Evolutionary conservation across 2,113 vertebrate genomes (phyloP).

Genomic region (Nerophis ophidion): DNA sequence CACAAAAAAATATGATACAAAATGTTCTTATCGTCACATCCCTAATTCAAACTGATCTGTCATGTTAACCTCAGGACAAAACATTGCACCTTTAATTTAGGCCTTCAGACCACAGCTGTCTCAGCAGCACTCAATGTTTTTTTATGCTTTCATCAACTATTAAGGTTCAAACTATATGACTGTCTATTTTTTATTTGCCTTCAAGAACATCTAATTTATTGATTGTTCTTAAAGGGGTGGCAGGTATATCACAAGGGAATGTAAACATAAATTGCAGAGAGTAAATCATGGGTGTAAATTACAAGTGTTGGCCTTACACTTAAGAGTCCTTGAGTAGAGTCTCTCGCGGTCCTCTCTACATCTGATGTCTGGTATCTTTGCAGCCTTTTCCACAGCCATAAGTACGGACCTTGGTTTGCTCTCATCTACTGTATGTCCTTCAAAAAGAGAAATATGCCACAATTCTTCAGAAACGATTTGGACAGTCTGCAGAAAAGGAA

Average conservation of each 20-base stretch:
- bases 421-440: neutral
- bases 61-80: too few relatives aligned
- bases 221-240: neutral
- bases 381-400: constrained; percentile 59
- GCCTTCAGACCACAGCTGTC: too few relatives aligned
- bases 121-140: too few relatives aligned
- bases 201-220: neutral
- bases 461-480: neutral
- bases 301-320: constrained; percentile 38
- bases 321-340: constrained; percentile 32
- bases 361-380: constrained; percentile 26
- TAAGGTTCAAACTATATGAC: too few relatives aligned
- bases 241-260: neutral
- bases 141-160: too few relatives aligned
- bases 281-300: neutral
- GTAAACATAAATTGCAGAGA: neutral
- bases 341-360: constrained; percentile 56
- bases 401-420: constrained; percentile 41
- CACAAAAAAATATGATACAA: too few relatives aligned
- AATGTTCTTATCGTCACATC: too few relatives aligned
- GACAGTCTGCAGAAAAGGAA: neutral
- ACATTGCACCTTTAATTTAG: too few relatives aligned
- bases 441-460: neutral
- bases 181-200: too few relatives aligned
- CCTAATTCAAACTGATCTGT: too few relatives aligned